Conservation (phyloP, 2,888 invertebrate genomes). For the Coelinius sp. region DNA sequence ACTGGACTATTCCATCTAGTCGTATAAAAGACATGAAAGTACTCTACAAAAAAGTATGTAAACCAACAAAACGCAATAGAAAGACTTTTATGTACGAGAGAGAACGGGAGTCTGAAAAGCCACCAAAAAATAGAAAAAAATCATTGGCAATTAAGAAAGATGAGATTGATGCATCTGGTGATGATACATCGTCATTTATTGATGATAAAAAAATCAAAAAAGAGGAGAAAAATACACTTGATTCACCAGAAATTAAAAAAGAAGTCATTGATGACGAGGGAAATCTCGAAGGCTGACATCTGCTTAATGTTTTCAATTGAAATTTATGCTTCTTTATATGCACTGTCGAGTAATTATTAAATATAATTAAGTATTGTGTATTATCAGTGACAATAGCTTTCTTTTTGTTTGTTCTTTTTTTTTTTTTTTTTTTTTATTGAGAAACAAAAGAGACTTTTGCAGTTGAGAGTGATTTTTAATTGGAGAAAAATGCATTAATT, state of each 20-base stretch:
- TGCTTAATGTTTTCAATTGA: no score
- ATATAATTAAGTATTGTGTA: not conserved
- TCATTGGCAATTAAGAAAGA: constrained; percentile 41
- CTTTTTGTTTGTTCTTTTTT: not conserved
- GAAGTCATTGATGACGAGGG: not conserved
- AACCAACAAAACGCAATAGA: constrained; percentile 68
- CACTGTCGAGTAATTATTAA: not conserved
- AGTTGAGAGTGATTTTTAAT: no score
- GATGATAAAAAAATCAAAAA: not conserved
- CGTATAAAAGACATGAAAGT: constrained; percentile 77
- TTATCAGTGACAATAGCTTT: not conserved
- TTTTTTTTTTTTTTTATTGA: not conserved
- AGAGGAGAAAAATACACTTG: not conserved
- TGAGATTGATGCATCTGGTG: not conserved
- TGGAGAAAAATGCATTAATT: not conserved
- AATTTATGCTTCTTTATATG: not conserved
- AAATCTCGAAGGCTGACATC: not conserved
- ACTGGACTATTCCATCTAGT: constrained; percentile 82
- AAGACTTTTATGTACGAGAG: constrained; percentile 68
- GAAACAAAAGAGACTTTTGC: no score
- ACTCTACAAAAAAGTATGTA: constrained; percentile 73
- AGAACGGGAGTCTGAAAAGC: constrained; percentile 55
- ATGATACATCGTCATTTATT: not conserved
- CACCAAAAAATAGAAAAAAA: constrained; percentile 47
- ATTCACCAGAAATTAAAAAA: not conserved